A percentile compares a stretch with the other conserved stretches of the same genome.
Conservation (phyloP, 1,140 invertebrate species). For the Metaphire vulgaris region DNA sequence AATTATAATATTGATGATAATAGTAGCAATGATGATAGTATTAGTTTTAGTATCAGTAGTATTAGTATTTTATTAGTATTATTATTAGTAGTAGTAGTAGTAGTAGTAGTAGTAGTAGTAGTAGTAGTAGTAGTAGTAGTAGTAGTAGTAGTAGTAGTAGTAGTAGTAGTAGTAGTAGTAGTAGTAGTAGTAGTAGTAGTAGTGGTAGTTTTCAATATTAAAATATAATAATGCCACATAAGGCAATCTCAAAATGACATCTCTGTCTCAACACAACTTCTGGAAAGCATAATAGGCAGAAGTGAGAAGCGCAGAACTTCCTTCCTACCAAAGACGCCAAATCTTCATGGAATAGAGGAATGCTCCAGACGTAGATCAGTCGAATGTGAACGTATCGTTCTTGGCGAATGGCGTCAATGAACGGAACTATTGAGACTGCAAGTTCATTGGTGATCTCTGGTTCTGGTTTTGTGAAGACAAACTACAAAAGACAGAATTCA, state of each 20-base stretch:
- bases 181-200: background rate
- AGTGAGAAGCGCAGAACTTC: too few species aligned
- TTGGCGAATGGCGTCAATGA: slow-evolving; percentile 40
- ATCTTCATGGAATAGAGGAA: slow-evolving; percentile 44
- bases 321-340: slow-evolving; percentile 40
- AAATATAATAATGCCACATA: background rate
- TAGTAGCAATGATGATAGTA: too few species aligned
- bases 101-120: background rate
- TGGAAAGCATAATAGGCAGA: too few species aligned
- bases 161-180: background rate
- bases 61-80: background rate
- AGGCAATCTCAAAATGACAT: background rate
- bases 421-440: slow-evolving; percentile 41
- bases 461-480: background rate
- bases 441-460: slow-evolving; percentile 33
- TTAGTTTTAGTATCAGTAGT: background rate
- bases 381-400: slow-evolving; percentile 44
- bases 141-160: slow-evolving; percentile 7
- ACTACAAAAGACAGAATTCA: background rate
- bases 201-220: background rate
- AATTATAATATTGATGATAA: too few species aligned
- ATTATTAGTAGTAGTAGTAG: too few species aligned
- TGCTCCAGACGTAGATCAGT: slow-evolving; percentile 45
- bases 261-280: background rate
- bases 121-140: background rate